A percentile compares a stretch with the other conserved stretches of the same genome.
Evolutionary conservation across 37 sponge, comb jelly and placozoan species (phyloP).

Genomic region (Lycopodina hypogea): DNA sequence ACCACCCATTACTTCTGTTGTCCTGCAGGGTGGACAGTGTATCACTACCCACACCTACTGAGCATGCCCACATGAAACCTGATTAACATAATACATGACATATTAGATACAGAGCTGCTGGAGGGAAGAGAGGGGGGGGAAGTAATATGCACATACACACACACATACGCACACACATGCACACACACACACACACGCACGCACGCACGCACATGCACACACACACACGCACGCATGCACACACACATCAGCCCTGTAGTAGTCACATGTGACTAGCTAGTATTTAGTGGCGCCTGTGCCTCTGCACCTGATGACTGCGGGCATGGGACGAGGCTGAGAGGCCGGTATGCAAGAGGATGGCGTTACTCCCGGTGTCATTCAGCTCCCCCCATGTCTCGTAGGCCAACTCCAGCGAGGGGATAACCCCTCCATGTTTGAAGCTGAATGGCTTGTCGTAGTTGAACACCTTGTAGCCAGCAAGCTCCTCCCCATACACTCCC

Average conservation of each 20-base stretch:
- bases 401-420: conserved; percentile 56
- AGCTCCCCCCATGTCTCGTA: conserved; percentile 84
- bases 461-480: conserved; percentile 53
- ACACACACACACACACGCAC: too few species aligned
- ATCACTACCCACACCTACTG: too few species aligned
- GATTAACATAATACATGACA: too few species aligned
- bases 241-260: too few species aligned
- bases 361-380: conserved; percentile 48
- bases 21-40: conserved; percentile 42
- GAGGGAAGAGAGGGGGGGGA: not conserved
- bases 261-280: too few species aligned
- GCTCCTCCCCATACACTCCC: conserved; percentile 59
- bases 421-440: conserved; percentile 61
- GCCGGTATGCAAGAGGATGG: conserved; percentile 62
- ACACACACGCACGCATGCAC: too few species aligned
- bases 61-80: too few species aligned
- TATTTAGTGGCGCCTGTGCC: too few species aligned
- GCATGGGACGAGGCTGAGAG: conserved; percentile 85
- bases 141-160: too few species aligned
- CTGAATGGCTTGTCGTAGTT: conserved; percentile 31
- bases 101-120: too few species aligned
- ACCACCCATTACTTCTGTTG: conserved; percentile 75
- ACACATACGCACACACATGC: too few species aligned
- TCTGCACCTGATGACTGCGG: conserved; percentile 55
- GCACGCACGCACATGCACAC: not conserved